Base-by-base conservation (phyloP, 1,140 invertebrate genomes). In the Acromyrmex echinatior region DNA sequence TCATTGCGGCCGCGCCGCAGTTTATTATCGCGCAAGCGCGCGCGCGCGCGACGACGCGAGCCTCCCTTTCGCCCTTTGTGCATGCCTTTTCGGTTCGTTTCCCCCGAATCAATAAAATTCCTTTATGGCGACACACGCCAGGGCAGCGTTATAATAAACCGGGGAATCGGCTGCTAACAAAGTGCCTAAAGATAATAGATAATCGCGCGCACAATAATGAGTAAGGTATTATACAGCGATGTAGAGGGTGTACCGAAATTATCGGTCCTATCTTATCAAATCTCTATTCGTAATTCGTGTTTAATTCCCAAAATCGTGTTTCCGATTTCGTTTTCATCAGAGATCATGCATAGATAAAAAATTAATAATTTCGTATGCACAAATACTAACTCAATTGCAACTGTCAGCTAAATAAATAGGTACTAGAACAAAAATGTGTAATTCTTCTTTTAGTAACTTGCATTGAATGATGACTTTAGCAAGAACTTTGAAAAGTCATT, bases 51-150 rank as follows among this genome's bases (percentile, higher is more conserved):
- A n/a, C 53, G 6, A 21, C 65, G 79, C 66, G 79, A 60, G 80
- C 80, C 53, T 82, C 80, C 80, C 80, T 82, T 82, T 82, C 80
- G 80, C 70, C 70, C 80, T 84, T 84, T 84, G 80, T 84, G 80
- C 28, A 74, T 76, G 35, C 80, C 80, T 84, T 84, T 84, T 74
- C 80, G 80, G 80, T 84, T 84, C 80, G 80, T 84, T 84, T 84
- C 80, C 39, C 80, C 45, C 80, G 80, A 84, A 84, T 74, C 80
- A 62, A 84, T 84, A 84, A 84, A 84, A 84, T 84, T 82, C 80
- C 70, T 84, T 84, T 84, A 84, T 84, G 80, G 39, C 80, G 80
- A 76, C 80, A 84, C 80, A 74, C 80, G 56, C 39, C 53, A 35
- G 66, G 39, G 10, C 56, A n/a, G 45, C 80, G 80, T 84, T 84